Base-by-base conservation (phyloP, 2,888 invertebrate genomes). In the Branchellion lobata region DNA sequence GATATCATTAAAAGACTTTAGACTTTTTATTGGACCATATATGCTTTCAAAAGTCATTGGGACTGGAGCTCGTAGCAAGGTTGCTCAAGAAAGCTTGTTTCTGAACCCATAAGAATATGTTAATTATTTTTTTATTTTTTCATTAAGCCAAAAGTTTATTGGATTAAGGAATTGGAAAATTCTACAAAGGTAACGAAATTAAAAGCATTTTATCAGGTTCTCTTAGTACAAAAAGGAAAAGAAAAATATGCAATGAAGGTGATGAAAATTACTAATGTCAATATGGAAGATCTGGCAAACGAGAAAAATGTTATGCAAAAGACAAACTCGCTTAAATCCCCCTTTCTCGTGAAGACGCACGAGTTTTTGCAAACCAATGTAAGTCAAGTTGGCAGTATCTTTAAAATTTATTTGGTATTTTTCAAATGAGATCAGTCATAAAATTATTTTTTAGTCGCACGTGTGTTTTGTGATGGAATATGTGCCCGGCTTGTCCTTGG, bases 191-290 rank as follows among this genome's bases (percentile, higher is more conserved):
- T n/a, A n/a, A n/a, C n/a, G n/a, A n/a, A n/a, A n/a, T n/a, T n/a
- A n/a, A n/a, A n/a, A 40, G 40, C 14, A 40, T 8, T 40, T 47
- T 47, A 29, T 29, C 33, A 75, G 75, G 75, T 75, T 40, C 29
- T 75, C 14, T 29, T 75, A 53, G 75, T 75, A 31, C 27, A 51
- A 51, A 75, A 75, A 27, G 53, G 31, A 24, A 53, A 53, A 1
- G 29, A 75, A 11, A 75, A 75, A 27, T 75, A 29, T 75, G 75
- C 51, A 8, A 47, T 75, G 53, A 75, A 75, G 27, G 31, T 75
- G 21, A 29, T 75, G 51, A 75, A 53, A 40, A 24, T 75, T 21
- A 14, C 31, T 0, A 75, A n/a, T n/a, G 75, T 14, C 5, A 51
- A 53, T 1, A 5, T 75, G 51, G 24, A 40, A 2, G 51, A 53